phyloP scores from a whole-genome alignment of 2,113 vertebrate genomes.

The Gymnogyps californianus region DNA sequence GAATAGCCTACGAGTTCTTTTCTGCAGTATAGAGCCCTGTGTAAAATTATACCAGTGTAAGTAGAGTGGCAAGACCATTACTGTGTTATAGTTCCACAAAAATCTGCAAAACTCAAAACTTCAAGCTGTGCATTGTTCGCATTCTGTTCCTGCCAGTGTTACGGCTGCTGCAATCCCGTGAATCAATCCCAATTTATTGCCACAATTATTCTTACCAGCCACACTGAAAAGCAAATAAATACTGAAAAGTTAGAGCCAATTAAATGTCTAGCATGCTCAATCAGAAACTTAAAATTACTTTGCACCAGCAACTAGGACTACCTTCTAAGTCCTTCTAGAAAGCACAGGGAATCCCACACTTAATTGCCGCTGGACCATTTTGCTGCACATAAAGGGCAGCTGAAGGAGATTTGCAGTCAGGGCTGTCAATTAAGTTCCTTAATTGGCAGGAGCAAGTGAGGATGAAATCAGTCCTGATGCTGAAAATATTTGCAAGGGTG shows the following conservation, averaged over 20 bases:
- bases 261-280: neutral
- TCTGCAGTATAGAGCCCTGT: neutral
- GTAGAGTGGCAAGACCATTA: neutral
- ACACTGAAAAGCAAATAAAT: conserved; percentile 30
- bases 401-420: neutral
- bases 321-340: neutral
- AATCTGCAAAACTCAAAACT: neutral
- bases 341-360: neutral
- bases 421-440: neutral
- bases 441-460: neutral
- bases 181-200: neutral
- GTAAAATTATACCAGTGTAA: neutral
- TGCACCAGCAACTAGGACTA: neutral
- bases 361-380: neutral
- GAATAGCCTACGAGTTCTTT: neutral
- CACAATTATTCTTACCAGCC: neutral
- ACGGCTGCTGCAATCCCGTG: neutral
- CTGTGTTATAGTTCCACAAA: neutral
- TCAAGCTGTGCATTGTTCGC: neutral
- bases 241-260: conserved; percentile 13
- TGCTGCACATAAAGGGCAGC: neutral
- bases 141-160: neutral
- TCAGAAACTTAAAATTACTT: conserved; percentile 12
- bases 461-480: neutral
- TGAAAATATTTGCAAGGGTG: neutral